Evolutionary conservation across 2,888 invertebrate species (phyloP).

Genomic region (Atrina japonica): DNA sequence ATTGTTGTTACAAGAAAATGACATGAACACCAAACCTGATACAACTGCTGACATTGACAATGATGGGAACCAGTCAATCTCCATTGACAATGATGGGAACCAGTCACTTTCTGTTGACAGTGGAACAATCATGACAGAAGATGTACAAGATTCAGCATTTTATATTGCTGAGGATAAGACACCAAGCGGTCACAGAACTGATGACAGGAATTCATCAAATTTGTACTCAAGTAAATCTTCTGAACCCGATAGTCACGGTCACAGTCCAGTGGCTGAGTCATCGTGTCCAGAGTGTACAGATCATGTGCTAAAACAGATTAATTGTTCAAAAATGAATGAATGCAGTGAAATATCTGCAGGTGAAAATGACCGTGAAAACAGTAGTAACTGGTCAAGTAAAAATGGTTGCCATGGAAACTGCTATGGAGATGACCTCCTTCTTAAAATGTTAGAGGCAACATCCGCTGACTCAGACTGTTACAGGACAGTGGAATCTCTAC

Average conservation of each 20-base stretch:
- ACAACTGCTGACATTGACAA: background rate
- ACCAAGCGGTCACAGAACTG: background rate
- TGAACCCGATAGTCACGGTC: no score
- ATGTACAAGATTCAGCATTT: no score
- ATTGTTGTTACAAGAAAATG: no score
- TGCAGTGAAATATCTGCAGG: no score
- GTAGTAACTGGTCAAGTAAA: background rate
- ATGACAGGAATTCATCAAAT: no score
- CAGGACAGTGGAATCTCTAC: background rate
- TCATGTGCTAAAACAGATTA: no score
- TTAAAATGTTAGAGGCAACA: constrained; percentile 35
- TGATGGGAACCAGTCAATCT: constrained; percentile 14
- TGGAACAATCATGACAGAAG: constrained; percentile 14
- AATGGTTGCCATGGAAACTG: constrained; percentile 17
- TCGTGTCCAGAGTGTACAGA: no score
- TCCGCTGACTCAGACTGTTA: constrained; percentile 5
- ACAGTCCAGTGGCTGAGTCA: no score
- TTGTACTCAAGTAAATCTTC: no score
- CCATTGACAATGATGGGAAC: constrained; percentile 7
- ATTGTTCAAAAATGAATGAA: no score
- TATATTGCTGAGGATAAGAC: background rate
- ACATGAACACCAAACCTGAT: no score
- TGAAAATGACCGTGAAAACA: background rate
- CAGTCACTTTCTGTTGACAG: constrained; percentile 15
- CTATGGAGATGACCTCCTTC: constrained; percentile 22